Evolutionary conservation across 35 echinoderm and acorn worm genomes (phyloP), one percentile per base, ranked within the genome.

Genomic region (Strongylocentrotus purpuratus): DNA sequence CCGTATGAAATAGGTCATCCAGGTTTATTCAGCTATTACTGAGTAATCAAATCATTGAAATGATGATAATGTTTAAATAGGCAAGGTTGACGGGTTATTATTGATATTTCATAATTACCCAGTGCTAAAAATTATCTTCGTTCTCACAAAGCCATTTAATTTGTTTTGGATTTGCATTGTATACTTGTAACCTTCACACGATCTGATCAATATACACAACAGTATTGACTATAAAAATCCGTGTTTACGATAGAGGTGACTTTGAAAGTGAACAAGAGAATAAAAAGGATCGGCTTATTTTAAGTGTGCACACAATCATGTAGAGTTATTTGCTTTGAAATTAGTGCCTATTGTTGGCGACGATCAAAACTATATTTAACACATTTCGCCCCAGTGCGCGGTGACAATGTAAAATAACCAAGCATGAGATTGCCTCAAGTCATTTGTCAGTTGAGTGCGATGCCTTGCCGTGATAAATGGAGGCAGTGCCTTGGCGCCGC

Each of bases 351-450:
- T 93, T 93, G 46, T 93, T 13, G 91, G 3, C 46, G n/a, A 46
- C 48, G 91, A 93, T 93, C 91, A 93, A 93, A 93, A 93, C 46
- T 93, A 58, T 93, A 93, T 93, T 93, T 93, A 93, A 93, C 91
- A 93, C 91, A 58, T 93, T 58, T 93, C 91, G 91, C 46, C 46
- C 91, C 25, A 93, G 91, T 58, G 91, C 46, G 46, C 91, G 91
- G 13, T 58, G 91, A 93, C 91, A 93, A 93, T 93, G 91, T 46
- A 50, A 93, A 58, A 58, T 93, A 22, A 93, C 91, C 91, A 58
- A 25, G 91, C 91, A 33, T 93, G 91, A 93, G 10, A 93, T 93
- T 93, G 91, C 91, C 91, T 58, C 5, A 58, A 55, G 91, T 93
- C 91, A 93, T 93, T 93, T 93, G 46, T 93, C 91, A 93, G 11